phyloP scores from a whole-genome alignment of 1,140 invertebrate genomes.

The Cataglyphis hispanica region DNA sequence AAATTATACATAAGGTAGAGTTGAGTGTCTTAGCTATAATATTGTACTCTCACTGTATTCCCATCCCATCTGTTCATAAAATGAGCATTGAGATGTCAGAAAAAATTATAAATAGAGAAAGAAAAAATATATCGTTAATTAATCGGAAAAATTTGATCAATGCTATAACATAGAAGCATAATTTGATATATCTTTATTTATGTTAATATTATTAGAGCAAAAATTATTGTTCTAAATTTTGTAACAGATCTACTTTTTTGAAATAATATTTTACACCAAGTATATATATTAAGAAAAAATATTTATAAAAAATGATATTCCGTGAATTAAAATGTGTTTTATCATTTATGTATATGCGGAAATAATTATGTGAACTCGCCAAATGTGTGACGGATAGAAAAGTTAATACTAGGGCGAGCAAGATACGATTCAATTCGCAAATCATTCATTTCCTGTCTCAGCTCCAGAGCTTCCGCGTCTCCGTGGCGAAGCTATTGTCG shows the following conservation, averaged over 20 bases:
- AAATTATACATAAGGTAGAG: not conserved
- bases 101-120: not conserved
- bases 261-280: not conserved
- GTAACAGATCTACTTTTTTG: too few species aligned
- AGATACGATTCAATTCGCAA: slow-evolving; percentile 59
- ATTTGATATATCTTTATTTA: not conserved
- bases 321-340: not conserved
- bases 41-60: not conserved
- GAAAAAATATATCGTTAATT: not conserved
- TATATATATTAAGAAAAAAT: not conserved
- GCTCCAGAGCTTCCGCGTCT: slow-evolving; percentile 90
- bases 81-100: not conserved
- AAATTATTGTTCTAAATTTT: not conserved
- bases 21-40: not conserved
- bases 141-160: not conserved
- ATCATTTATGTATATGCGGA: too few species aligned
- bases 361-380: slow-evolving; percentile 3
- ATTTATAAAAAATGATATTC: not conserved
- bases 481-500: slow-evolving; percentile 90
- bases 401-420: slow-evolving; percentile 15
- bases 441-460: slow-evolving; percentile 72
- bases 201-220: not conserved
- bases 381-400: not conserved
- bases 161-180: not conserved
- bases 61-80: not conserved